Evolutionary conservation across 1,140 invertebrate genomes (phyloP).

Genomic region (Diorhabda elongata): DNA sequence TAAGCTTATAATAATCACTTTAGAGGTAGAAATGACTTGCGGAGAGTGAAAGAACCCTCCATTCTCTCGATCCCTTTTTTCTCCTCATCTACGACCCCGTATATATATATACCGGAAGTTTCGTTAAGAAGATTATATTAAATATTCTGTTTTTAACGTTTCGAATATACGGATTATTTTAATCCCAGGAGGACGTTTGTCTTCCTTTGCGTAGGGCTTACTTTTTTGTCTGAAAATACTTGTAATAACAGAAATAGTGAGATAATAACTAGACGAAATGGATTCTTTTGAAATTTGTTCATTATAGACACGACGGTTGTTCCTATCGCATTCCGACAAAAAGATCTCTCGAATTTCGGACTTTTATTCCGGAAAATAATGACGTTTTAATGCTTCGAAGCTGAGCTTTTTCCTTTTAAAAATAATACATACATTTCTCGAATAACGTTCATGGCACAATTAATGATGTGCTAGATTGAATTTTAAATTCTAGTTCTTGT

Average conservation of each 20-base stretch:
- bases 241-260: background rate
- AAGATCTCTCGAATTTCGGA: too few species aligned
- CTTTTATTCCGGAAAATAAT: too few species aligned
- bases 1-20: conserved; percentile 20
- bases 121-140: conserved; percentile 21
- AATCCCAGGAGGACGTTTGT: conserved; percentile 1
- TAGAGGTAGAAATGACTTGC: conserved; percentile 14
- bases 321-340: too few species aligned
- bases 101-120: conserved; percentile 11
- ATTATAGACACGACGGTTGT: too few species aligned
- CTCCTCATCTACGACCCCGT: background rate
- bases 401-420: too few species aligned
- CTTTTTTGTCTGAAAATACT: background rate
- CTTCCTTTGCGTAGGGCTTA: background rate
- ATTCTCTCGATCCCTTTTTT: background rate
- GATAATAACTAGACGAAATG: background rate
- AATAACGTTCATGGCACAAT: too few species aligned
- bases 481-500: too few species aligned
- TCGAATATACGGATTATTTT: conserved; percentile 9
- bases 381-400: too few species aligned
- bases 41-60: background rate
- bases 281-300: too few species aligned
- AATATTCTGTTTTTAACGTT: conserved; percentile 22
- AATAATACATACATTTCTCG: too few species aligned
- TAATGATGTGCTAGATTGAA: too few species aligned